These are phyloP conservation scores for Luperina testacea DNA, from an alignment of 2,888 invertebrate genomes.

Conservation along the genomic window DNA sequence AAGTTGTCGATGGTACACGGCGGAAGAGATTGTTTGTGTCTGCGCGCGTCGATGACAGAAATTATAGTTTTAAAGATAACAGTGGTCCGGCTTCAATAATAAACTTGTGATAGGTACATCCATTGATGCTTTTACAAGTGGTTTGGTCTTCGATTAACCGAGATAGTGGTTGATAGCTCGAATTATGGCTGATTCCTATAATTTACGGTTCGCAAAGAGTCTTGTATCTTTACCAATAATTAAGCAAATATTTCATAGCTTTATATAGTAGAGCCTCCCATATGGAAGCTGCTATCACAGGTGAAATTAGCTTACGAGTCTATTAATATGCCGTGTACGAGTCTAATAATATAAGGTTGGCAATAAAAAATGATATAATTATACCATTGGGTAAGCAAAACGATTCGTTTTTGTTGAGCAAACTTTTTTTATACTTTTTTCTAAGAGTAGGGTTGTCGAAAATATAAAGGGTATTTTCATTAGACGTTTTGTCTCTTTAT, in stretches of 20 bases:
- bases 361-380: too few species aligned
- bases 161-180: background rate
- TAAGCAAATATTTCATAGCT: too few species aligned
- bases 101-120: conserved; percentile 30
- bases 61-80: conserved; percentile 57
- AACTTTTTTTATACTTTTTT: conserved; percentile 17
- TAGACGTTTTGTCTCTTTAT: too few species aligned
- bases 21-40: conserved; percentile 70
- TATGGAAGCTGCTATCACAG: too few species aligned
- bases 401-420: too few species aligned
- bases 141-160: background rate
- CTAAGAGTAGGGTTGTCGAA: conserved; percentile 55
- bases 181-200: background rate
- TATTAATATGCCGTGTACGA: too few species aligned
- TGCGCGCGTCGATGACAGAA: conserved; percentile 68
- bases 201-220: background rate
- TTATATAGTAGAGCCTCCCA: too few species aligned
- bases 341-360: too few species aligned
- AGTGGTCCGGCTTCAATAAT: conserved; percentile 28
- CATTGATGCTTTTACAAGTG: conserved; percentile 43
- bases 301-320: too few species aligned
- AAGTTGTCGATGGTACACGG: conserved; percentile 40
- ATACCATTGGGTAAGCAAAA: too few species aligned
- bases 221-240: too few species aligned
- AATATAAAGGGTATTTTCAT: background rate